Conservation (phyloP, 1,140 invertebrate species). For the Colletes latitarsis region DNA sequence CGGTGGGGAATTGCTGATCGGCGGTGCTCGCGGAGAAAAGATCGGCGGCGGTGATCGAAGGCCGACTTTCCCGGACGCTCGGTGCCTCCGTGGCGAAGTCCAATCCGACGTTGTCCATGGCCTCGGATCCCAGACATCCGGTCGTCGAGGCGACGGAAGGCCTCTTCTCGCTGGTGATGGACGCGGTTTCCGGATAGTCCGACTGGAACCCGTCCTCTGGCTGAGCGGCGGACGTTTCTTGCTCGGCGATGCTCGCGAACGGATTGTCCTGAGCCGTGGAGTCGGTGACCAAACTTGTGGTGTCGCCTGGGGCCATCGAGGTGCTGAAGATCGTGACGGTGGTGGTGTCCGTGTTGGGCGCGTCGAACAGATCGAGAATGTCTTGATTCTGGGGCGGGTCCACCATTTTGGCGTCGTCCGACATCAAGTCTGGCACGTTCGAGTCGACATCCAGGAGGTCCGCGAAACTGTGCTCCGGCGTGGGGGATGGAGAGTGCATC, state of each 20-base stretch:
- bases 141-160: conserved; percentile 58
- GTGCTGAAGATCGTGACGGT: conserved; percentile 69
- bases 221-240: conserved; percentile 21
- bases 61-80: conserved; percentile 68
- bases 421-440: conserved; percentile 75
- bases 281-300: conserved; percentile 48
- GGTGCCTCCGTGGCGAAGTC: conserved; percentile 36
- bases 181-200: conserved; percentile 53
- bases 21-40: conserved; percentile 61
- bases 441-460: conserved; percentile 85
- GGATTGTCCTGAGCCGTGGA: conserved; percentile 69
- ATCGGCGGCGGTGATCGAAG: conserved; percentile 59
- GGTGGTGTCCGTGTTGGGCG: conserved; percentile 69
- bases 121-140: conserved; percentile 25
- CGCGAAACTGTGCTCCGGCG: conserved; percentile 87
- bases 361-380: conserved; percentile 77
- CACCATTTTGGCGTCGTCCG: conserved; percentile 63
- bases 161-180: conserved; percentile 64
- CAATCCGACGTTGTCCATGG: conserved; percentile 11
- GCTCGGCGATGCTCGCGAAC: conserved; percentile 59
- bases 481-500: conserved; percentile 92
- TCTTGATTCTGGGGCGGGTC: conserved; percentile 66
- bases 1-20: conserved; percentile 48
- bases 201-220: conserved; percentile 46
- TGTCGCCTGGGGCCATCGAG: conserved; percentile 55